phyloP scores from a whole-genome alignment of 2,888 invertebrate species.

The Cosmopolites sordidus region DNA sequence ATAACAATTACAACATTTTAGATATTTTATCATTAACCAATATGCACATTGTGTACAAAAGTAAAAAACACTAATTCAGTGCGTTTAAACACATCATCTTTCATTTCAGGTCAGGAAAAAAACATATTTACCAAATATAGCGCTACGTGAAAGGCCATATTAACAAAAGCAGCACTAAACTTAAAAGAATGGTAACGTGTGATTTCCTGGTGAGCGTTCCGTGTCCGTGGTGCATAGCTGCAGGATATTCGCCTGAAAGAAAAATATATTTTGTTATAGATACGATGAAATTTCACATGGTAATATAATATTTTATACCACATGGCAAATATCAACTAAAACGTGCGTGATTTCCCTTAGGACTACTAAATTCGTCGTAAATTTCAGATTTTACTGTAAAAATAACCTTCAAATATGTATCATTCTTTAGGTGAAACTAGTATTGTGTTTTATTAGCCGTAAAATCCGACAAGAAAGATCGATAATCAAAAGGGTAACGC shows the following conservation, averaged over 20 bases:
- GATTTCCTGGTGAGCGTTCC: conserved; percentile 43
- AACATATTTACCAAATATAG: conserved; percentile 2
- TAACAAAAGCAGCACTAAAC: conserved; percentile 34
- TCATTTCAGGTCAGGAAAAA: background rate
- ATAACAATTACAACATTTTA: conserved; percentile 1
- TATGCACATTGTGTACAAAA: conserved; percentile 17
- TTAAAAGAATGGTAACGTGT: conserved; percentile 39
- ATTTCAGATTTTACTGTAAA: too few relatives aligned
- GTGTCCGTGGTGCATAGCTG: conserved; percentile 75
- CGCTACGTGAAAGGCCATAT: conserved; percentile 24
- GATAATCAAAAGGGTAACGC: too few relatives aligned
- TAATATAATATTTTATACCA: too few relatives aligned
- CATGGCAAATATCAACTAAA: too few relatives aligned
- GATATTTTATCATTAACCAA: conserved; percentile 2
- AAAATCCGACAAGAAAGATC: too few relatives aligned
- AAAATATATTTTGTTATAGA: conserved; percentile 1
- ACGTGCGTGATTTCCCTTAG: too few relatives aligned
- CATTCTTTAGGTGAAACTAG: too few relatives aligned
- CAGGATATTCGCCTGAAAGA: conserved; percentile 77
- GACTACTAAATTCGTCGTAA: too few relatives aligned
- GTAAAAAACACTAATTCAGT: conserved; percentile 20
- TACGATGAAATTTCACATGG: background rate
- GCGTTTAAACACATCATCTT: background rate
- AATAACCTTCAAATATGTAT: too few relatives aligned
- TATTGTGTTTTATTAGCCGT: too few relatives aligned